Conservation (phyloP, 2,797 vertebrate genomes). For the Pangasius krempfi region DNA sequence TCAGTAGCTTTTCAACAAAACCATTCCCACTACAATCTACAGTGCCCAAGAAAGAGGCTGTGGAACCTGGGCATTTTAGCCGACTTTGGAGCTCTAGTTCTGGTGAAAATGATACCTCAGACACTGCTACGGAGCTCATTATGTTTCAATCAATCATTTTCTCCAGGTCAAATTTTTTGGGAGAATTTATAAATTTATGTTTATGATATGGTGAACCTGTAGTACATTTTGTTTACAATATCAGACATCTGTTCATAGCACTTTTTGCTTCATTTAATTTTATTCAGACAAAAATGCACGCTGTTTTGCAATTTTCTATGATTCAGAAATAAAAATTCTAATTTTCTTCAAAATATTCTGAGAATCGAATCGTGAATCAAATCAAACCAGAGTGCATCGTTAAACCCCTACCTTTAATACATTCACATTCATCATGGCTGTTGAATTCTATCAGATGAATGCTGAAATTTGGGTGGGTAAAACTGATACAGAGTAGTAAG, state of each 20-base stretch:
- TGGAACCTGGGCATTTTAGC: not conserved
- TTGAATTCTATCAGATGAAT: not conserved
- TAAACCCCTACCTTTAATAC: not conserved
- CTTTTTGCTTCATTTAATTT: not conserved
- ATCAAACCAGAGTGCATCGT: not conserved
- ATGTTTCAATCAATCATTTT: not conserved
- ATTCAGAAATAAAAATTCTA: not conserved
- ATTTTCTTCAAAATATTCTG: not conserved
- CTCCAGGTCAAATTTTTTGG: not conserved
- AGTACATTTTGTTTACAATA: not conserved
- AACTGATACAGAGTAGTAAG: not conserved
- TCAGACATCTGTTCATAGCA: not conserved
- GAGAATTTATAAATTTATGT: not conserved
- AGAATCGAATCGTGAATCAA: not conserved
- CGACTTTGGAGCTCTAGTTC: not conserved
- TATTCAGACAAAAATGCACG: not conserved
- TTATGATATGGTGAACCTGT: not conserved
- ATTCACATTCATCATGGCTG: not conserved
- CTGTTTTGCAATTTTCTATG: not conserved
- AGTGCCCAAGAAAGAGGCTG: not conserved
- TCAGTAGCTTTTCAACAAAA: not conserved
- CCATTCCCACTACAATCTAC: not conserved
- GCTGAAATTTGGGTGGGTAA: not conserved
- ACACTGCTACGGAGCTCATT: not conserved
- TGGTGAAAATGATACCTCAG: not conserved